phyloP scores from a whole-genome alignment of 2,113 vertebrate genomes.

The Rafetus swinhoei region DNA sequence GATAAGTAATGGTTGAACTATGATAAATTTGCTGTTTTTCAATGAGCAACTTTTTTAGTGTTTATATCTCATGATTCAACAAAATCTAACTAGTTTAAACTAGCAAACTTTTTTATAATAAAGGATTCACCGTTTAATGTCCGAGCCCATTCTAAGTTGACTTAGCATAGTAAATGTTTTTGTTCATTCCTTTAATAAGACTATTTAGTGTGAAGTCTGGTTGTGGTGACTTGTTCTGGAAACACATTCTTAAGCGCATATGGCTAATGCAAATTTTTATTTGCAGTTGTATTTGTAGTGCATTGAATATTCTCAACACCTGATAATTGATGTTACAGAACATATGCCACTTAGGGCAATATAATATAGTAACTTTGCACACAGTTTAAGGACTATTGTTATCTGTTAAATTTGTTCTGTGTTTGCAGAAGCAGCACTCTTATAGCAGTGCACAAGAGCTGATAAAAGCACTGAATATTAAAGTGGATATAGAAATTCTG shows the following conservation, averaged over 20 bases:
- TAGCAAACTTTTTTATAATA: constrained; percentile 34
- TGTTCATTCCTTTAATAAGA: constrained; percentile 12
- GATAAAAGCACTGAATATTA: constrained; percentile 40
- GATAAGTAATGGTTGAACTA: background rate
- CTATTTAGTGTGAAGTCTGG: constrained; percentile 12
- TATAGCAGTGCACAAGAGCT: constrained; percentile 41
- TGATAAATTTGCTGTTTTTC: background rate
- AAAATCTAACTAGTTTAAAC: constrained; percentile 58
- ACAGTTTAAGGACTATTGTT: constrained; percentile 1
- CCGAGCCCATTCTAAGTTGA: constrained; percentile 41
- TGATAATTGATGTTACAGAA: constrained; percentile 44
- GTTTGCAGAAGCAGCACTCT: constrained; percentile 33
- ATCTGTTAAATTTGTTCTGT: constrained; percentile 20
- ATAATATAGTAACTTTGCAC: constrained; percentile 12
- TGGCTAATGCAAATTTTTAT: constrained; percentile 30
- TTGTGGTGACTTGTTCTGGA: constrained; percentile 27
- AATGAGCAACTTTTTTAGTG: background rate
- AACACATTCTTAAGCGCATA: constrained; percentile 51
- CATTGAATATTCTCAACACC: constrained; percentile 24
- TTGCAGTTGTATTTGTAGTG: constrained; percentile 55
- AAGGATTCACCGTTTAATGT: constrained; percentile 25
- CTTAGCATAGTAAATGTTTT: background rate
- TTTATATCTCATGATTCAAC: constrained; percentile 47
- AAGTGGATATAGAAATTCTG: constrained; percentile 54
- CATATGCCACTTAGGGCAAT: constrained; percentile 19